Evolutionary conservation across 1,140 invertebrate species (phyloP).

Genomic region (Geopemphigus sp.): DNA sequence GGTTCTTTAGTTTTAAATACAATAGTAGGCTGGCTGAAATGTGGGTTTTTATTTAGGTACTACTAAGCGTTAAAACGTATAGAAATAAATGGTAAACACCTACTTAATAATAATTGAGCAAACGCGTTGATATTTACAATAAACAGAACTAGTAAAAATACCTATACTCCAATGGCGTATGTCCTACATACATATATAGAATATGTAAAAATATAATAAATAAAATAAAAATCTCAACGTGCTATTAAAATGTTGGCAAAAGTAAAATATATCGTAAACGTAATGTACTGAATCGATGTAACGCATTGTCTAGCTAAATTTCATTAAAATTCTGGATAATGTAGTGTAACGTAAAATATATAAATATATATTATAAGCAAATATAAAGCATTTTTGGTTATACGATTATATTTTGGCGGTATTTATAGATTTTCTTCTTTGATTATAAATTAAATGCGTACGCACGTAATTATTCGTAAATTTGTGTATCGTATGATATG

Average conservation of each 20-base stretch:
- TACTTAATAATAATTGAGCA: not conserved
- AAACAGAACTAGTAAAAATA: too few relatives aligned
- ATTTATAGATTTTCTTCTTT: not conserved
- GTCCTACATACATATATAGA: not conserved
- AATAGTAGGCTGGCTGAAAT: not conserved
- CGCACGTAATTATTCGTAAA: not conserved
- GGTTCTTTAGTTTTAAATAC: not conserved
- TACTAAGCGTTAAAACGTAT: not conserved
- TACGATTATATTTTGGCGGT: not conserved
- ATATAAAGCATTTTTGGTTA: not conserved
- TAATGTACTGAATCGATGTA: constrained; percentile 22
- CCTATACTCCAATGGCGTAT: not conserved
- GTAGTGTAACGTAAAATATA: not conserved
- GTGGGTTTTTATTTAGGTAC: not conserved
- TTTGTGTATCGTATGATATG: not conserved
- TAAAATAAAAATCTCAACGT: not conserved
- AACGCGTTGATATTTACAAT: not conserved
- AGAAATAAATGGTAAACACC: not conserved
- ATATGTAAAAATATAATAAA: not conserved
- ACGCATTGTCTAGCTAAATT: not conserved
- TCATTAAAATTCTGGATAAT: constrained; percentile 1
- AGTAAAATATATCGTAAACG: not conserved
- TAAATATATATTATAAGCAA: not conserved
- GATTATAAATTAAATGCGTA: not conserved
- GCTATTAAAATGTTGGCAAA: not conserved